Conservation (phyloP, 1,140 invertebrate genomes). For the Anastrepha ludens region DNA sequence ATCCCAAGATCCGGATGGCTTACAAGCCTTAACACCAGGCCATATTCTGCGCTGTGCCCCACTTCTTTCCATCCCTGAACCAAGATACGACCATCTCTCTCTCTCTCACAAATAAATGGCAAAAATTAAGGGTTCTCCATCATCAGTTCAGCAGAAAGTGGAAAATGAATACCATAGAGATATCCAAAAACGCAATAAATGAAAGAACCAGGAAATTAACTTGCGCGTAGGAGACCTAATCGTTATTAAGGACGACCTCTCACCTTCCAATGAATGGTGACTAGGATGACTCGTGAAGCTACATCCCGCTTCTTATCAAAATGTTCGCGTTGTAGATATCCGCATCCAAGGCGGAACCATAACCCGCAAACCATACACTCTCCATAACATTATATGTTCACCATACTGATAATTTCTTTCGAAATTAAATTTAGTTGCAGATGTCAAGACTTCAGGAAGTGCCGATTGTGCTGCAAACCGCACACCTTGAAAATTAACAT, state of each 20-base stretch:
- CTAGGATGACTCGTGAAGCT: not conserved
- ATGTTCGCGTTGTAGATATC: not conserved
- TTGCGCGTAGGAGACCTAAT: not conserved
- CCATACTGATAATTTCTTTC: not conserved
- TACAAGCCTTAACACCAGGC: constrained; percentile 54
- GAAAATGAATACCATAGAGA: not conserved
- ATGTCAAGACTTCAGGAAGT: not conserved
- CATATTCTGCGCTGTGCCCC: constrained; percentile 57
- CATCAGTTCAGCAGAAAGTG: not conserved
- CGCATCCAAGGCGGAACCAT: not conserved
- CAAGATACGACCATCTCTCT: not conserved
- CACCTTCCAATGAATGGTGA: not conserved
- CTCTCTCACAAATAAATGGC: not conserved
- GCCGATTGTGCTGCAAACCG: not conserved
- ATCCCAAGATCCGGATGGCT: constrained; percentile 55
- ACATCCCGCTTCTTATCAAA: not conserved
- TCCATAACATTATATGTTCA: not conserved
- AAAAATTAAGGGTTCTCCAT: not conserved
- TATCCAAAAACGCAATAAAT: not conserved
- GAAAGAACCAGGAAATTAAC: not conserved
- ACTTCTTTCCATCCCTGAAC: not conserved
- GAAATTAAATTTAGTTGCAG: not conserved
- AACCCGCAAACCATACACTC: not conserved
- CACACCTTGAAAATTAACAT: not conserved
- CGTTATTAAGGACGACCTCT: not conserved